Percentiles rank a stretch among this genome's conserved stretches.
phyloP scores from a whole-genome alignment of 2,888 invertebrate genomes.

The Drosophila neotestacea region DNA sequence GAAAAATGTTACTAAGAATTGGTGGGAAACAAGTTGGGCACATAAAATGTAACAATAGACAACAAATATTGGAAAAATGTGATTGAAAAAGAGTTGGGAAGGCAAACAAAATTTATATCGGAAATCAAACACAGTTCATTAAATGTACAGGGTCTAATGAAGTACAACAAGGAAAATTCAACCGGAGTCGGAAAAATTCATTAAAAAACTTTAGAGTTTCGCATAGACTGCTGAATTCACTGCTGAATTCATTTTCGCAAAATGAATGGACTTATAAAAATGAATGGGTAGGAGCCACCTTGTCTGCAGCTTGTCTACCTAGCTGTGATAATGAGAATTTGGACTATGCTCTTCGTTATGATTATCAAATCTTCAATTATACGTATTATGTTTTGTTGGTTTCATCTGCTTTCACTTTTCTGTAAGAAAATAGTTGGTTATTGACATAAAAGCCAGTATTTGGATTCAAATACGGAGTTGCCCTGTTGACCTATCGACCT shows the following conservation, averaged over 20 bases:
- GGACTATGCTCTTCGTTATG: not conserved
- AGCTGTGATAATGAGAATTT: not conserved
- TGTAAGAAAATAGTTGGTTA: conserved; percentile 1
- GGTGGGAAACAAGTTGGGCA: too few relatives aligned
- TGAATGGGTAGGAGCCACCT: not conserved
- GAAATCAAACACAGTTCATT: not conserved
- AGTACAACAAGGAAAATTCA: too few relatives aligned
- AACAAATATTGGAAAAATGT: too few relatives aligned
- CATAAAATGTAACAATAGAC: too few relatives aligned
- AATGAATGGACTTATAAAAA: not conserved
- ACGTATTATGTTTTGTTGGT: not conserved
- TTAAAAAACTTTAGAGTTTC: too few relatives aligned
- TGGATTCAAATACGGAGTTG: not conserved
- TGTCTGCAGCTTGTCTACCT: conserved; percentile 2
- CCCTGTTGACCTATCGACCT: too few relatives aligned
- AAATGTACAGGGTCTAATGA: not conserved
- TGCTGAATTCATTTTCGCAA: not conserved
- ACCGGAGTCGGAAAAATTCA: too few relatives aligned
- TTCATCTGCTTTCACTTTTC: not conserved
- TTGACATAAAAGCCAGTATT: not conserved
- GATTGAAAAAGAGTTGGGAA: too few relatives aligned
- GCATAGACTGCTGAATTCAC: too few relatives aligned
- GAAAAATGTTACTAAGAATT: too few relatives aligned
- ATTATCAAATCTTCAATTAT: not conserved
- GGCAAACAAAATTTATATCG: too few relatives aligned